A percentile compares a stretch with the other conserved stretches of the same genome.
These are phyloP conservation scores for Adelognathus sp. DNA, from an alignment of 2,888 invertebrate genomes.

Conservation along the genomic window DNA sequence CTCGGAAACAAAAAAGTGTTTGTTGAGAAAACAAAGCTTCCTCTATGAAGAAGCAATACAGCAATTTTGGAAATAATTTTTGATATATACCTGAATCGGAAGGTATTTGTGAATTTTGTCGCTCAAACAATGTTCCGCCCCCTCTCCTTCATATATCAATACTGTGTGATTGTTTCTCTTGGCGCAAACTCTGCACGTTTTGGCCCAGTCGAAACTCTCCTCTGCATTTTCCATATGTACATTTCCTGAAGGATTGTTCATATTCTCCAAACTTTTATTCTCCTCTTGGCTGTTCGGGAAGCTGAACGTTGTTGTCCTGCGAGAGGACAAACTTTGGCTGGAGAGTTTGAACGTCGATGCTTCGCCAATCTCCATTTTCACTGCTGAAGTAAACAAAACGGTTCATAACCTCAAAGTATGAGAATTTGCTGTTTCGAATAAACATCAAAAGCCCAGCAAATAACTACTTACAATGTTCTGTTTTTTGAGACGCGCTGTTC, in stretches of 20 bases:
- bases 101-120: constrained; percentile 86
- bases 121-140: constrained; percentile 83
- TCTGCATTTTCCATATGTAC: background rate
- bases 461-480: background rate
- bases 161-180: constrained; percentile 82
- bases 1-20: constrained; percentile 42
- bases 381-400: background rate
- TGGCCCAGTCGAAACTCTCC: constrained; percentile 50
- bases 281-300: background rate
- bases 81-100: constrained; percentile 84
- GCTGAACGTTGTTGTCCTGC: background rate
- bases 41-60: too few relatives aligned
- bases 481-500: background rate
- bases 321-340: background rate
- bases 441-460: background rate
- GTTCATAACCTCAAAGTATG: background rate
- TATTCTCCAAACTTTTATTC: background rate
- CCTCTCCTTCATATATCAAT: constrained; percentile 86
- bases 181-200: constrained; percentile 84
- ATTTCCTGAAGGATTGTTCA: background rate
- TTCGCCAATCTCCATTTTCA: constrained; percentile 13
- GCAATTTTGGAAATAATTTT: too few relatives aligned
- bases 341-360: background rate
- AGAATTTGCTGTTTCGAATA: background rate
- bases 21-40: too few relatives aligned